These are phyloP conservation scores for Andricus quercusramuli DNA, from an alignment of 2,888 invertebrate species.

Conservation along the genomic window DNA sequence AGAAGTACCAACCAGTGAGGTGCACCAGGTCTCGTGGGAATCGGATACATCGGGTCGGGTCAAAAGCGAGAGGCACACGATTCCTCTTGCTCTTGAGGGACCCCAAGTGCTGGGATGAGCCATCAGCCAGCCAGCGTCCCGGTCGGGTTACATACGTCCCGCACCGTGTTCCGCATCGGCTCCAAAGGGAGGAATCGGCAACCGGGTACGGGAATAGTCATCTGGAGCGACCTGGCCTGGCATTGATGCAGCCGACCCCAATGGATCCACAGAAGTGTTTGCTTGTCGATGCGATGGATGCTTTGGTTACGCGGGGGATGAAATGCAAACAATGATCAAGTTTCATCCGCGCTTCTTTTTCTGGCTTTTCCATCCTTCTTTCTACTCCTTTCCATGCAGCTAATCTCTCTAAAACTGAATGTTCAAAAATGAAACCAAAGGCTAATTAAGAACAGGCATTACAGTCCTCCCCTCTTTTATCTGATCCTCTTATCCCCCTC, in stretches of 20 bases:
- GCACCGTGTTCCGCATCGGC: conserved; percentile 32
- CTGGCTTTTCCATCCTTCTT: conserved; percentile 45
- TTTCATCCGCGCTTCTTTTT: conserved; percentile 65
- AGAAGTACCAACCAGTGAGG: not conserved
- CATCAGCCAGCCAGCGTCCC: conserved; percentile 2
- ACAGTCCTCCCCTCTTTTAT: no score
- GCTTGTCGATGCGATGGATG: conserved; percentile 67
- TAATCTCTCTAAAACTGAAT: not conserved
- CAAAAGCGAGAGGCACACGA: conserved; percentile 26
- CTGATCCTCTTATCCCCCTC: no score
- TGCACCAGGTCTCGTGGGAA: conserved; percentile 48
- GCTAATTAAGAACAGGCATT: no score
- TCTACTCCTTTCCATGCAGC: not conserved
- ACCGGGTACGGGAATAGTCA: conserved; percentile 41
- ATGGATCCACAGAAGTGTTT: conserved; percentile 65
- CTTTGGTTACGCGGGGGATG: conserved; percentile 75
- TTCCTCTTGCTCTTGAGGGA: conserved; percentile 32
- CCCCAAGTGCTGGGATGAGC: conserved; percentile 8
- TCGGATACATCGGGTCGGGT: conserved; percentile 35
- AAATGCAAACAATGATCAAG: conserved; percentile 76
- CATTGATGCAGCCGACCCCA: conserved; percentile 50
- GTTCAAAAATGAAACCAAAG: not conserved
- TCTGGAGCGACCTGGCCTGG: conserved; percentile 50
- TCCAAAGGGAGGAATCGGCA: conserved; percentile 42
- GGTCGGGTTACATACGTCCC: conserved; percentile 51